Base-by-base conservation (phyloP, 2,113 vertebrate genomes). In the Vanacampus margaritifer region DNA sequence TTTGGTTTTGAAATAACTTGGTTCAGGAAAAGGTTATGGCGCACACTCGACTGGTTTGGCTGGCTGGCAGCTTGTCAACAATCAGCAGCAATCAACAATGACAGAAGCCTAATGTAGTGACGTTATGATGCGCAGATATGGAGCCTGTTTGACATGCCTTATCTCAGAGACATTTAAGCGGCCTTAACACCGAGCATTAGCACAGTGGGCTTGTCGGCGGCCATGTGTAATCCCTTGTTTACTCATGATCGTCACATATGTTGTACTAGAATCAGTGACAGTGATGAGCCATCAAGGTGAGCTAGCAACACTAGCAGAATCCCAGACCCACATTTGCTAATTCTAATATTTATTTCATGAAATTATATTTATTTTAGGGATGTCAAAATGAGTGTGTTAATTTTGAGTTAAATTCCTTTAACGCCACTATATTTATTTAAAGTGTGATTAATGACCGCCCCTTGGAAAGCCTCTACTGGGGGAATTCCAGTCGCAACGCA, bases 81-180 rank as follows among this genome's bases (percentile, higher is more conserved):
- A 37, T 17, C 12, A 28, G 41, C 11, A 46, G 19, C 17, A 53
- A 41, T 37, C 11, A 1, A 50, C 26, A 23, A 7, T 63, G 26
- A 19, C 28, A n/a, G 26, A 19, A 68, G 51, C 12, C 3, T 14
- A 8, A 35, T 51, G 39, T 3, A 0, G 7, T 13, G 54, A 62
- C 6, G 10, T 46, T 13, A 57, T 36, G 78, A 82, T 67, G 36
- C 35, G 19, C n/a, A 59, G 75, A 76, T 79, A 79, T 3, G 37
- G 45, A 36, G 2, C 17, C 56, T 28, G 46, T 71, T 62, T 75
- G 48, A 51, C 24, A 76, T 41, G 35, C 32, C 39, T 75, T 74
- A 10, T 23, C 50, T 76, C 72, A 48, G 50, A 24, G 36, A 3
- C 37, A 16, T 37, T 0, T 62, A 41, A 35, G 14, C 61, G 39